Base-by-base conservation (phyloP, 2,113 vertebrate species). In the Oncorhynchus masou region DNA sequence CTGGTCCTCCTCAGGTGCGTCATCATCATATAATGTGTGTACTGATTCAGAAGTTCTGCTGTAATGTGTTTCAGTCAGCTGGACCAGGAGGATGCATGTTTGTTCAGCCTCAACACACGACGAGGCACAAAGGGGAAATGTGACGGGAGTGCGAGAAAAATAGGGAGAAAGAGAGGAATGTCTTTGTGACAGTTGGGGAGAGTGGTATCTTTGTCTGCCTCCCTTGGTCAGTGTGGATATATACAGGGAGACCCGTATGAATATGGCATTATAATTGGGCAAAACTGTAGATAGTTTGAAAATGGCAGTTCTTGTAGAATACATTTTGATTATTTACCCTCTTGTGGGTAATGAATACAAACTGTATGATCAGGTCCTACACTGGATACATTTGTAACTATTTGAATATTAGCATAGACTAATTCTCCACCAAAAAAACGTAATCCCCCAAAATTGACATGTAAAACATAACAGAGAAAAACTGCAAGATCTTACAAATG, bases 31-130 rank as follows among this genome's bases (percentile, higher is more conserved):
- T 19, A 54, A 13, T 60, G 20, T 54, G 7, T 69, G 16, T 69
- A 16, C 64, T 70, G 67, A 76, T 79, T 74, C 75, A 19, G 60
- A 74, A 51, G 27, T 31, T 34, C 11, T 69, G 70, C 34, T 1
- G 3, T 54, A 5, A 19, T 54, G 49, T 49, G 15, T 69, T 22
- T 75, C 45, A 74, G 75, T 67, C 49, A 5, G 20, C 8, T 24
- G n/a, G 20, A 68, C 25, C 7, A 27, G 3, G 15, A 20, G 70
- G 48, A 6, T 49, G 66, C 49, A 19, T 68, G 64, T 78, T 68
- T 68, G 51, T 68, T 68, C 64, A 68, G 64, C 12, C 71, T 68
- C 48, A 73, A 20, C 45, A 49, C 24, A 25, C 3, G 27, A 73
- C 2, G 64, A 66, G 45, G 24, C 75, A 70, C 54, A 22, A 62